A percentile compares a stretch with the other conserved stretches of the same genome.
These are phyloP conservation scores for Mesitornis unicolor DNA, from an alignment of 2,113 vertebrate genomes.

Conservation along the genomic window DNA sequence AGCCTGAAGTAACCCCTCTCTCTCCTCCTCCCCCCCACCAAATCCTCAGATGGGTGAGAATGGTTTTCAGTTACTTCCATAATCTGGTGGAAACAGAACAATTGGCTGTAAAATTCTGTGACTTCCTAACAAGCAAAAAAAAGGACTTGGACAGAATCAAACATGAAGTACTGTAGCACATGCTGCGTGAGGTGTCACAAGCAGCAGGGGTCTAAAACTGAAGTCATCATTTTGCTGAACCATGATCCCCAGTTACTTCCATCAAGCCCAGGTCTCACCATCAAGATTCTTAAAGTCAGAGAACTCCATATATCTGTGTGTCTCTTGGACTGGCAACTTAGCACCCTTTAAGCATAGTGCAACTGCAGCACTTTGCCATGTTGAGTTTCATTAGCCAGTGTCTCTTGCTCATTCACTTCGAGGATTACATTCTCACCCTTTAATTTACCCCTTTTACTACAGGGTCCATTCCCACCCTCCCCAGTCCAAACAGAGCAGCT, in stretches of 20 bases:
- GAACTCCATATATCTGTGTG: not conserved
- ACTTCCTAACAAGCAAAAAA: not conserved
- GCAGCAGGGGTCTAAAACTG: accelerated
- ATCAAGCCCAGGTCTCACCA: not conserved
- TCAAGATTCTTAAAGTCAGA: not conserved
- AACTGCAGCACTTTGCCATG: not conserved
- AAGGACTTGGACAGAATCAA: not conserved
- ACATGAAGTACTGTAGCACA: not conserved
- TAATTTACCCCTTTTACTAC: not conserved
- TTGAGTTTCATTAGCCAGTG: not conserved
- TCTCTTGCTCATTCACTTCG: not conserved
- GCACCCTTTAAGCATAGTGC: not conserved
- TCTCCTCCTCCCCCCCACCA: not conserved
- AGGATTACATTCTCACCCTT: not conserved
- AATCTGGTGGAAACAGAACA: not conserved
- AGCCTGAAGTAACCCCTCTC: not conserved
- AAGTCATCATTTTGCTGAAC: not conserved
- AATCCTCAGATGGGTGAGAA: not conserved
- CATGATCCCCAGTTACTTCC: not conserved
- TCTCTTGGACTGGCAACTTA: not conserved
- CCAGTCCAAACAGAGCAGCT: not conserved
- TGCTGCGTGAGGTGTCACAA: accelerated
- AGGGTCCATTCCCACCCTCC: not conserved
- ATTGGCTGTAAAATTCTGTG: not conserved
- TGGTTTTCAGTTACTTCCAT: not conserved